Percentiles rank a stretch among this genome's conserved stretches.
Conservation (phyloP, 1,140 invertebrate species). For the Holotrichia oblita region DNA sequence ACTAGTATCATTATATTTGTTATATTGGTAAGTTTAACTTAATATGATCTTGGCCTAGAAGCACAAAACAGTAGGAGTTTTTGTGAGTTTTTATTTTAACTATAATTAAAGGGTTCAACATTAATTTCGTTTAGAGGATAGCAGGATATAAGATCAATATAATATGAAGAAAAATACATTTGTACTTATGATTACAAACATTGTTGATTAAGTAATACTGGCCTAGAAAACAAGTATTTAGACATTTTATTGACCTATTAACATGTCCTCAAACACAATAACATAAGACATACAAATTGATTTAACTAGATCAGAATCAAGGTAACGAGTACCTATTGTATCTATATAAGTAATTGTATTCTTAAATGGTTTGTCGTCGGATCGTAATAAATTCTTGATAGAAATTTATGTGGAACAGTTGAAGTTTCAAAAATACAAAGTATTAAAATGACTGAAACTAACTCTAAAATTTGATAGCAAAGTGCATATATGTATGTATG, state of each 20-base stretch:
- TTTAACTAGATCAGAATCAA: conserved; percentile 14
- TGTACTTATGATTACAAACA: no score
- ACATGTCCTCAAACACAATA: background rate
- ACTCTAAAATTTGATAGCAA: no score
- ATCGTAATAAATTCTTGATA: background rate
- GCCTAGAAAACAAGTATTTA: background rate
- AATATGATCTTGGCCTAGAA: no score
- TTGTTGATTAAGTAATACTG: background rate
- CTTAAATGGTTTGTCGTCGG: background rate
- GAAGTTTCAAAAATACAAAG: background rate
- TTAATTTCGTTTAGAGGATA: no score
- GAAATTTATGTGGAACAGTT: background rate
- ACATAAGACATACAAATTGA: background rate
- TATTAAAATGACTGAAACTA: background rate
- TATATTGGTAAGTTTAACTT: no score
- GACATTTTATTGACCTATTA: conserved; percentile 23
- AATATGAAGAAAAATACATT: no score
- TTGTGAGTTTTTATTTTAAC: no score
- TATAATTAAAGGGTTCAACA: no score
- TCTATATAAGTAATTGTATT: background rate
- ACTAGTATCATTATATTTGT: no score
- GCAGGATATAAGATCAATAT: no score
- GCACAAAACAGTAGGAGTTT: no score
- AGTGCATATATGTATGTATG: no score
- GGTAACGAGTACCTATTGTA: background rate